These are phyloP conservation scores for Heptranchias perlo DNA, from an alignment of 2,113 vertebrate genomes.

Conservation along the genomic window DNA sequence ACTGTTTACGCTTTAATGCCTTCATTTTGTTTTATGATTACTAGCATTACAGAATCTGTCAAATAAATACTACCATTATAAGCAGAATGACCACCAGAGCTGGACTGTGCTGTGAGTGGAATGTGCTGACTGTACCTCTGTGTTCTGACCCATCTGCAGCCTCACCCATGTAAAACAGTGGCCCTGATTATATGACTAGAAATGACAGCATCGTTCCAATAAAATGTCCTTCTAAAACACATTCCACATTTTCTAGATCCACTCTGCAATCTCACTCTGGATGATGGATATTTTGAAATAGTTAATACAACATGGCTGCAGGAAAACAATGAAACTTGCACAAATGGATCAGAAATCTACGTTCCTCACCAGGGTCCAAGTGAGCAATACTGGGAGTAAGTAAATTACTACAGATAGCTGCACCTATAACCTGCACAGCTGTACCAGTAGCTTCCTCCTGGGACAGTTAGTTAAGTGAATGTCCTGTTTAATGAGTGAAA, in stretches of 20 bases:
- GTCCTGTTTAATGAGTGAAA: not conserved
- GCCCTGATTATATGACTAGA: too few relatives aligned
- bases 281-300: not conserved
- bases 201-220: too few relatives aligned
- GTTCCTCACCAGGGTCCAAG: slow-evolving; percentile 67
- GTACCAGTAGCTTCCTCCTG: too few relatives aligned
- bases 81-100: too few relatives aligned
- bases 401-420: slow-evolving; percentile 37
- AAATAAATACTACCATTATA: too few relatives aligned
- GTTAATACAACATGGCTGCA: slow-evolving; percentile 50
- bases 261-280: slow-evolving; percentile 56
- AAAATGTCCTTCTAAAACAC: too few relatives aligned
- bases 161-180: too few relatives aligned
- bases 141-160: too few relatives aligned
- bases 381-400: slow-evolving; percentile 94
- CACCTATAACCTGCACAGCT: not conserved
- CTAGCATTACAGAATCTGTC: not conserved
- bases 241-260: not conserved
- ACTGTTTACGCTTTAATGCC: not conserved
- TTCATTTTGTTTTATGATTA: not conserved
- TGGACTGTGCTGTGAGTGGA: too few relatives aligned
- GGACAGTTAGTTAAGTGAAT: not conserved
- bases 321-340: slow-evolving; percentile 57
- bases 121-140: too few relatives aligned
- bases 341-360: slow-evolving; percentile 50